A percentile compares a stretch with the other conserved stretches of the same genome.
Conservation (phyloP, 2,113 vertebrate species). For the Centropristis striata region DNA sequence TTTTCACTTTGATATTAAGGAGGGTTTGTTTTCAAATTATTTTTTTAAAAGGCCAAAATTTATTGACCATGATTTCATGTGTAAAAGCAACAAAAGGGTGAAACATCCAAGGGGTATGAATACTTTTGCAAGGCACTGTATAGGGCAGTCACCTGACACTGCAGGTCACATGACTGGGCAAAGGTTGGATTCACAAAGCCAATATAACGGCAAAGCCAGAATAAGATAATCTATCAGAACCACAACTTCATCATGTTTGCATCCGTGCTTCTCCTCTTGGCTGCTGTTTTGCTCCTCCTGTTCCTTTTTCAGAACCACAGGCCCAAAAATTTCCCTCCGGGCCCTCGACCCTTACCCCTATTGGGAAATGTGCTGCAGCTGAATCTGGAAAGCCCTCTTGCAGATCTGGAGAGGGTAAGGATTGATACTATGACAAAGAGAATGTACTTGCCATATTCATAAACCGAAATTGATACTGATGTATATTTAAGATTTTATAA, state of each 20-base stretch:
- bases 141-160: background rate
- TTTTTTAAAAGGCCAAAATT: too few species aligned
- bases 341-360: conserved; percentile 46
- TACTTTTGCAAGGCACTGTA: too few species aligned
- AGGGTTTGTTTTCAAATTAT: too few species aligned
- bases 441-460: background rate
- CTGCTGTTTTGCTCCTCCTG: conserved; percentile 15
- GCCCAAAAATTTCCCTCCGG: conserved; percentile 65
- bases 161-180: conserved; percentile 18
- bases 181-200: background rate
- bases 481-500: background rate
- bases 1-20: too few species aligned
- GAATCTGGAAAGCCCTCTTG: conserved; percentile 38
- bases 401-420: conserved; percentile 56
- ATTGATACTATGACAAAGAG: background rate
- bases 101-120: too few species aligned
- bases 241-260: conserved; percentile 36
- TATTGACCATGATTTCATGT: too few species aligned
- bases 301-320: conserved; percentile 49
- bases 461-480: background rate
- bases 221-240: background rate
- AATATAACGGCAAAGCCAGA: background rate
- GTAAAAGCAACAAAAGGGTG: too few species aligned
- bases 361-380: conserved; percentile 65
- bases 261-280: conserved; percentile 32